Percentiles rank a stretch among this genome's conserved stretches.
Evolutionary conservation across 1,140 invertebrate genomes (phyloP).

Genomic region (Bursaphelenchus mucronatus): DNA sequence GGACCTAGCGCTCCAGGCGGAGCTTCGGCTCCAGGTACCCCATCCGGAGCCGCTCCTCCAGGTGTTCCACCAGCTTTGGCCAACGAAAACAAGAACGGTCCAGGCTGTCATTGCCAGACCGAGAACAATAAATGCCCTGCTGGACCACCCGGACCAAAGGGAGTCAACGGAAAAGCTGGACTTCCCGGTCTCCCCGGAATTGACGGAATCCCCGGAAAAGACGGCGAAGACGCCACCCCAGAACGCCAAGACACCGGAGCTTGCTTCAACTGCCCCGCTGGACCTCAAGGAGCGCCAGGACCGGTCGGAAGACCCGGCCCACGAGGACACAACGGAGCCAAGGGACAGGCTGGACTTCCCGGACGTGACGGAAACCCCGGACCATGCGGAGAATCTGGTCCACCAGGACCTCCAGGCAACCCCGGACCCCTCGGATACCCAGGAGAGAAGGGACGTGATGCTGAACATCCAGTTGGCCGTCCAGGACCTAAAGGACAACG

Average conservation of each 20-base stretch:
- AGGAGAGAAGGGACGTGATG: slow-evolving; percentile 37
- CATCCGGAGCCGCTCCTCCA: slow-evolving; percentile 41
- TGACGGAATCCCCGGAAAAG: slow-evolving; percentile 30
- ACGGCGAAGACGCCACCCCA: slow-evolving; percentile 47
- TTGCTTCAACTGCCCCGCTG: slow-evolving; percentile 51
- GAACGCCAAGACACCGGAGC: slow-evolving; percentile 37
- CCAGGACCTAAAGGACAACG: slow-evolving; percentile 44
- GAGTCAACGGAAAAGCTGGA: slow-evolving; percentile 38
- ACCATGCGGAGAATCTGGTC: slow-evolving; percentile 17
- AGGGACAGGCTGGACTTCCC: slow-evolving; percentile 46
- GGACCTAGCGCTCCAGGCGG: slow-evolving; percentile 17
- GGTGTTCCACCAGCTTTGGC: slow-evolving; percentile 39
- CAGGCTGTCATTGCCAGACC: slow-evolving; percentile 48
- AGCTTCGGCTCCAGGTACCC: slow-evolving; percentile 22
- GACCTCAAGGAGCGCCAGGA: slow-evolving; percentile 47
- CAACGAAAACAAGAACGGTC: slow-evolving; percentile 15
- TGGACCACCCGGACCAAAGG: slow-evolving; percentile 54
- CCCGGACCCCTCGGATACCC: slow-evolving; percentile 1
- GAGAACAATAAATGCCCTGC: slow-evolving; percentile 57
- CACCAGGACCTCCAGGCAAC: slow-evolving; percentile 26
- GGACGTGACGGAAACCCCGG: slow-evolving; percentile 53
- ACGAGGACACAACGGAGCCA: slow-evolving; percentile 51
- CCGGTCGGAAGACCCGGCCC: slow-evolving; percentile 55
- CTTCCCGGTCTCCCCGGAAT: slow-evolving; percentile 39
- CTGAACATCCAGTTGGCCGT: slow-evolving; percentile 34